Conservation (phyloP, 2,113 vertebrate species). For the Gopherus flavomarginatus region DNA sequence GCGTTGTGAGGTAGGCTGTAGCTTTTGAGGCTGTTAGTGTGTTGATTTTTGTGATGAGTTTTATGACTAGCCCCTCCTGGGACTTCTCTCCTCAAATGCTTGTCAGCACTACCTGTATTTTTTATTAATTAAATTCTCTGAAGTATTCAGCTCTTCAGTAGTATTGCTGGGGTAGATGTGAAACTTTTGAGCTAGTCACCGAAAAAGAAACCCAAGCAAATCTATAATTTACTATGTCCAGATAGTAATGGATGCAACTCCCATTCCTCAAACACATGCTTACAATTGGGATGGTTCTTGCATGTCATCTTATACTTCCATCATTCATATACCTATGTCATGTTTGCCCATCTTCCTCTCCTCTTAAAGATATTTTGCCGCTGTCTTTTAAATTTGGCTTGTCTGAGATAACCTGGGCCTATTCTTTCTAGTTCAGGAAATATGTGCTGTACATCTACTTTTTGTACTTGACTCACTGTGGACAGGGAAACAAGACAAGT, state of each 20-base stretch:
- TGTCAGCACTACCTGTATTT: neutral
- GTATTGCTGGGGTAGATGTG: neutral
- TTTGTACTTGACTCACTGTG: neutral
- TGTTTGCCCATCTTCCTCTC: neutral
- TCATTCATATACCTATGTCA: neutral
- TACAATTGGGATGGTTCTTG: neutral
- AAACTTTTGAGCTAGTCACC: neutral
- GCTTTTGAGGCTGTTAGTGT: neutral
- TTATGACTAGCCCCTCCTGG: neutral
- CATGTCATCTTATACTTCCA: neutral
- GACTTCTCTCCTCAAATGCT: neutral
- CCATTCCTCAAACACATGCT: neutral
- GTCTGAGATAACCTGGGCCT: neutral
- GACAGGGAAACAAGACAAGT: neutral
- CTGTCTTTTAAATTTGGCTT: neutral
- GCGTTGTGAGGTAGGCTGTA: conserved; percentile 24
- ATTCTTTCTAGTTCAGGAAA: neutral
- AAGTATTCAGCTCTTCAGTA: neutral
- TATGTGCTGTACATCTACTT: neutral
- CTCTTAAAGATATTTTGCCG: neutral
- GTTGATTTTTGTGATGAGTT: conserved; percentile 51
- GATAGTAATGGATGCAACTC: neutral
- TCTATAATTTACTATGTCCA: neutral
- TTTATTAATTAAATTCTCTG: conserved; percentile 7
- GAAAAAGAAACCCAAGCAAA: neutral